phyloP scores from a whole-genome alignment of 2,888 invertebrate genomes.

The Nipponacmea schrenckii region DNA sequence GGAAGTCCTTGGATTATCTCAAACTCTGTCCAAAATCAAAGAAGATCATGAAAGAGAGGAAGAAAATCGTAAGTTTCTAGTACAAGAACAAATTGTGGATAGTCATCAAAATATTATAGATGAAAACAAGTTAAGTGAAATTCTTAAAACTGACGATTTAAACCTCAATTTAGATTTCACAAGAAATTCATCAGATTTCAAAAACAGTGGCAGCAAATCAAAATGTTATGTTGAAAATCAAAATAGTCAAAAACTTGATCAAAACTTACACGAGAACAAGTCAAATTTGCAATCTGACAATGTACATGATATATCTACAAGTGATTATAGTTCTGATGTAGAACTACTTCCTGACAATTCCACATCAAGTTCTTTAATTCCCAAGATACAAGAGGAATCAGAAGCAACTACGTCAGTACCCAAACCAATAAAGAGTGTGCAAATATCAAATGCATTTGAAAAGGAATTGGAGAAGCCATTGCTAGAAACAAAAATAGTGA shows the following conservation, averaged over 20 bases:
- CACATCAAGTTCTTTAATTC: background rate
- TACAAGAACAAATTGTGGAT: no score
- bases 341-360: constrained; percentile 14
- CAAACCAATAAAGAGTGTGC: background rate
- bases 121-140: background rate
- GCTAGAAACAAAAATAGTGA: constrained; percentile 1
- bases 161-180: background rate
- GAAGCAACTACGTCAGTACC: background rate
- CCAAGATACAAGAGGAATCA: background rate
- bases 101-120: background rate
- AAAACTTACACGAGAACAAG: no score
- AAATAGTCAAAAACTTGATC: background rate
- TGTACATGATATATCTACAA: constrained; percentile 9
- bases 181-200: background rate
- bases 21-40: background rate
- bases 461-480: background rate
- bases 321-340: constrained; percentile 23
- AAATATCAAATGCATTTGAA: background rate
- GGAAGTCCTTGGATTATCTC: background rate
- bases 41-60: background rate
- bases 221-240: background rate
- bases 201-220: background rate
- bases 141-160: background rate
- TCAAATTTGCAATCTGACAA: background rate
- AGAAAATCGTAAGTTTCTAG: background rate